Evolutionary conservation across 2,113 vertebrate genomes (phyloP).

Genomic region (Dipodomys merriami): DNA sequence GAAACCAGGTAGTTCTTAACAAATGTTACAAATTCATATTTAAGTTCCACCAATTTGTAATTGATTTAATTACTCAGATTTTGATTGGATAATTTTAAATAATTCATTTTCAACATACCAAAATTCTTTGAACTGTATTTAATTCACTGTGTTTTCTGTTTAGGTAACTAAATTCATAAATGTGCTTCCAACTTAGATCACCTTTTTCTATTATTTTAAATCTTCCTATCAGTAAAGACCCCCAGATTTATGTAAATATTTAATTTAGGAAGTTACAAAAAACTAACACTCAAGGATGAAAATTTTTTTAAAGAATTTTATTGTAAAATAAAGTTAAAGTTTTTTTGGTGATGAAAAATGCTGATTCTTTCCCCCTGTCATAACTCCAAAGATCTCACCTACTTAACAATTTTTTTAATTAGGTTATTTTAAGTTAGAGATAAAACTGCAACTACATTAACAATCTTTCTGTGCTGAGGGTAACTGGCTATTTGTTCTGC

Average conservation of each 20-base stretch:
- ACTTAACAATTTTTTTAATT: background rate
- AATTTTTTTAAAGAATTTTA: background rate
- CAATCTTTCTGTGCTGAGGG: conserved; percentile 6
- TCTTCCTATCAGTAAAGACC: background rate
- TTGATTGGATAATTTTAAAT: conserved; percentile 40
- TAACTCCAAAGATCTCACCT: conserved; percentile 8
- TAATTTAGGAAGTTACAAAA: conserved; percentile 27
- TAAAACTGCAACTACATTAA: conserved; percentile 35
- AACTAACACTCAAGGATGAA: background rate
- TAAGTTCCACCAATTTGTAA: no score
- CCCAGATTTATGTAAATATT: background rate
- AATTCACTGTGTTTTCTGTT: conserved; percentile 6
- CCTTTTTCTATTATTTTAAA: conserved; percentile 61
- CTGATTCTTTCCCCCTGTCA: background rate
- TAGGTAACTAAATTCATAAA: conserved; percentile 26
- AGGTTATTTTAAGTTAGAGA: conserved; percentile 12
- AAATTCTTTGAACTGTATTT: background rate
- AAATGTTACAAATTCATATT: no score
- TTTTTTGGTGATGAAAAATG: background rate
- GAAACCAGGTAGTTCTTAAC: no score
- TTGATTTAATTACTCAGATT: background rate
- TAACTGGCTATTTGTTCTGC: background rate
- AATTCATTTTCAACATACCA: conserved; percentile 19
- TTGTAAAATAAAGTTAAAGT: background rate
- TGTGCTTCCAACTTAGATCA: conserved; percentile 34